Conservation (phyloP, 2,888 invertebrate species). For the Ectropis crepuscularia region DNA sequence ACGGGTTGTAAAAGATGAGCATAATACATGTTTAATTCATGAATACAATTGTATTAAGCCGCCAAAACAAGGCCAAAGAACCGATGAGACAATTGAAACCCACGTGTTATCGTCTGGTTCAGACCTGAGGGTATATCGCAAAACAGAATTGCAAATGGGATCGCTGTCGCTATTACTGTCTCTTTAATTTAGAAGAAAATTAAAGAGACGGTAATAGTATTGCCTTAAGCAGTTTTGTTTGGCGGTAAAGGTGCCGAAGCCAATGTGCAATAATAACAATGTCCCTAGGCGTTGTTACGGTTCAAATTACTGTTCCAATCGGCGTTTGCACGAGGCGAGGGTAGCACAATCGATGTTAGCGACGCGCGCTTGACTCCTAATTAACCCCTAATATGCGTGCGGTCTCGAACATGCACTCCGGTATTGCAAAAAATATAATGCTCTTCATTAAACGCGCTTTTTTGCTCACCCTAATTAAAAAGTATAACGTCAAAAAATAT, state of each 20-base stretch:
- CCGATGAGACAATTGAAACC: no score
- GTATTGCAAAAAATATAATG: slow-evolving; percentile 25
- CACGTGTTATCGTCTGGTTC: no score
- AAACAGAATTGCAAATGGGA: no score
- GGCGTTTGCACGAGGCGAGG: slow-evolving; percentile 47
- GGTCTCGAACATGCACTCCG: slow-evolving; percentile 33
- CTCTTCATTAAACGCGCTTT: slow-evolving; percentile 14
- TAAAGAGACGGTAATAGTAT: no score
- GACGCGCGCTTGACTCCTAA: slow-evolving; percentile 41
- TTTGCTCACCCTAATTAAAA: neutral
- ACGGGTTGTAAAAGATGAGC: no score
- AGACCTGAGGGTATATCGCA: no score
- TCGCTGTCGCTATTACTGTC: no score
- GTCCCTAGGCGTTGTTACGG: slow-evolving; percentile 57
- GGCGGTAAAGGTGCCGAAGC: slow-evolving; percentile 10
- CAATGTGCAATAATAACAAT: slow-evolving; percentile 46
- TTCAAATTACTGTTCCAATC: slow-evolving; percentile 71
- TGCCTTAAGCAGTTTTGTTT: no score
- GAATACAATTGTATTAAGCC: no score
- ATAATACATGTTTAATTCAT: no score
- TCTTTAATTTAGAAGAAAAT: no score
- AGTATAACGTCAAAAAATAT: neutral
- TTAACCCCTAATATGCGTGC: slow-evolving; percentile 30
- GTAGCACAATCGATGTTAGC: slow-evolving; percentile 22
- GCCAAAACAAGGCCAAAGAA: no score